These are phyloP conservation scores for Malthinus seriepunctatus DNA, from an alignment of 2,888 invertebrate species.

Conservation along the genomic window DNA sequence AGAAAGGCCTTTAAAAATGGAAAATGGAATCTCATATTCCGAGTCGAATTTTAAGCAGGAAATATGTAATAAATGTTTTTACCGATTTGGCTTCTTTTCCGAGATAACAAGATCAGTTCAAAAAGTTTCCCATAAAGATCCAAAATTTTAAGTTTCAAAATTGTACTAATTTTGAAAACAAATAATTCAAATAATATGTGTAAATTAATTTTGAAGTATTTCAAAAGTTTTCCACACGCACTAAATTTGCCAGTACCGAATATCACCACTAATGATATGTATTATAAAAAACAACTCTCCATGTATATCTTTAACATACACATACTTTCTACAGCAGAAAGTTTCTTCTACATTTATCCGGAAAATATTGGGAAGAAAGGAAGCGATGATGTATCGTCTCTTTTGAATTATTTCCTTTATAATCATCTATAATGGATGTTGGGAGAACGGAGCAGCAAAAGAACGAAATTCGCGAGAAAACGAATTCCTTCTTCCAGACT, in stretches of 20 bases:
- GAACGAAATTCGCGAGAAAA: neutral
- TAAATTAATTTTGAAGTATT: too few relatives aligned
- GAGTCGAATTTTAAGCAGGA: too few relatives aligned
- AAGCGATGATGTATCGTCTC: neutral
- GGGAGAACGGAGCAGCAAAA: neutral
- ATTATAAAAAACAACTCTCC: neutral
- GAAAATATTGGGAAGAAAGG: conserved; percentile 1
- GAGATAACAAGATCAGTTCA: too few relatives aligned
- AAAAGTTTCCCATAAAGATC: too few relatives aligned
- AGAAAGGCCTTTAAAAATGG: too few relatives aligned
- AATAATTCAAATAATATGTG: too few relatives aligned
- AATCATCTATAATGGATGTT: neutral
- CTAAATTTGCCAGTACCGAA: neutral
- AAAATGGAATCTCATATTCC: too few relatives aligned
- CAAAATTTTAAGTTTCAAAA: too few relatives aligned
- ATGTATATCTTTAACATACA: neutral
- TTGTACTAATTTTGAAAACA: too few relatives aligned
- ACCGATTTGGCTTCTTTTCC: too few relatives aligned
- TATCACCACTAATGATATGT: neutral
- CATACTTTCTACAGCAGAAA: neutral
- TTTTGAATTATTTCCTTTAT: neutral
- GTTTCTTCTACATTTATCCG: neutral
- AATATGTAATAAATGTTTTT: too few relatives aligned
- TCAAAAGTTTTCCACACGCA: too few relatives aligned
- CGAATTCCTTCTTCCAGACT: neutral